These are phyloP conservation scores for Sarcophaga subvicina DNA, from an alignment of 2,888 invertebrate species.

Conservation along the genomic window DNA sequence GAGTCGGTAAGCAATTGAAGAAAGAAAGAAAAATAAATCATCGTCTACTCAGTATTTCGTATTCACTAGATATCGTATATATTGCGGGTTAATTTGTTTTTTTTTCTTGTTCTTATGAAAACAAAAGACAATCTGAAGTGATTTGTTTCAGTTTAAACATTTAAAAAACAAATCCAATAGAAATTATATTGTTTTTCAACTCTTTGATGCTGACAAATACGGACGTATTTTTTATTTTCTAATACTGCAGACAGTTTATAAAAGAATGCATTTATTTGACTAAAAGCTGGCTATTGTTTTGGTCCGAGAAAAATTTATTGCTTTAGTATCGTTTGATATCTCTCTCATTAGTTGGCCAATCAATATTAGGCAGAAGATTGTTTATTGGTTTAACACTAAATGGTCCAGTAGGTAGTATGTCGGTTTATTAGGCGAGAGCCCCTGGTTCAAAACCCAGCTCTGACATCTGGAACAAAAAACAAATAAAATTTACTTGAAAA, in stretches of 20 bases:
- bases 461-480: no score
- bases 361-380: no score
- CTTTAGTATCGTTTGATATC: no score
- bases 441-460: no score
- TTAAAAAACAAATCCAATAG: background rate
- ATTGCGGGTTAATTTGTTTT: background rate
- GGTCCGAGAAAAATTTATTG: no score
- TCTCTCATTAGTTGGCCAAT: no score
- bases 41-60: background rate
- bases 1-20: background rate
- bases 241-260: background rate
- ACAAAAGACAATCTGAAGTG: slow-evolving; percentile 32
- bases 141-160: slow-evolving; percentile 22
- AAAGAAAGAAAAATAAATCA: background rate
- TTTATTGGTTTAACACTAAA: no score
- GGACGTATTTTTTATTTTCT: background rate
- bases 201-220: background rate
- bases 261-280: slow-evolving; percentile 8
- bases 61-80: background rate
- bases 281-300: background rate
- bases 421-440: no score
- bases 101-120: slow-evolving; percentile 3
- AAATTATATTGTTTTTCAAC: slow-evolving; percentile 27
- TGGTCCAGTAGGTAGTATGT: no score
- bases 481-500: no score